These are phyloP conservation scores for Drosophila ogumai DNA, from an alignment of 1,140 invertebrate genomes.

Conservation along the genomic window DNA sequence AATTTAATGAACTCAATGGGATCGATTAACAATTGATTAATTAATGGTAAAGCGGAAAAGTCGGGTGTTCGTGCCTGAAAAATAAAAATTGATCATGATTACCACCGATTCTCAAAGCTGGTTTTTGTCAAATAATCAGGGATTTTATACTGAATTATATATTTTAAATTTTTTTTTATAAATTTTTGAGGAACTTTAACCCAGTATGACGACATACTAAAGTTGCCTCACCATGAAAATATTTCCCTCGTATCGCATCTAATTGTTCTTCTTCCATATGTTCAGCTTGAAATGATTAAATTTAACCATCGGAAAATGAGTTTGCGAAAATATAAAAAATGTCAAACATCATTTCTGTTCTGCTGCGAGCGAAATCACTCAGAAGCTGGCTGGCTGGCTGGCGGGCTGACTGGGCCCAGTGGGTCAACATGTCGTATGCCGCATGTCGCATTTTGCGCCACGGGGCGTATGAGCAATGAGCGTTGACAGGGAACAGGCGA, in stretches of 20 bases:
- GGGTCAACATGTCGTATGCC: constrained; percentile 56
- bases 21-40: constrained; percentile 38
- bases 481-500: constrained; percentile 52
- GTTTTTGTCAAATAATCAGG: background rate
- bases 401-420: constrained; percentile 32
- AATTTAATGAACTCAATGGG: constrained; percentile 32
- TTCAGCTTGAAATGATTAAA: constrained; percentile 31
- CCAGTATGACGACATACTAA: background rate
- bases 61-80: constrained; percentile 2
- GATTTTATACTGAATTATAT: background rate
- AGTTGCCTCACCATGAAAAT: constrained; percentile 14
- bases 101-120: background rate
- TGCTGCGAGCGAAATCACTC: constrained; percentile 31
- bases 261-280: constrained; percentile 37
- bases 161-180: background rate
- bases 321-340: constrained; percentile 45
- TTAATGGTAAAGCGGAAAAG: constrained; percentile 8
- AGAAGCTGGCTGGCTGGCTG: constrained; percentile 27
- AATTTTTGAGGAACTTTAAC: background rate
- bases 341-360: constrained; percentile 53
- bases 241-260: constrained; percentile 24
- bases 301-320: constrained; percentile 34
- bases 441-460: constrained; percentile 46
- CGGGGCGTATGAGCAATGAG: constrained; percentile 72
- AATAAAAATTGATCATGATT: constrained; percentile 13